A percentile compares a stretch with the other conserved stretches of the same genome.
phyloP scores from a whole-genome alignment of 2,888 invertebrate genomes.

The Lordiphosa andalusiaca region DNA sequence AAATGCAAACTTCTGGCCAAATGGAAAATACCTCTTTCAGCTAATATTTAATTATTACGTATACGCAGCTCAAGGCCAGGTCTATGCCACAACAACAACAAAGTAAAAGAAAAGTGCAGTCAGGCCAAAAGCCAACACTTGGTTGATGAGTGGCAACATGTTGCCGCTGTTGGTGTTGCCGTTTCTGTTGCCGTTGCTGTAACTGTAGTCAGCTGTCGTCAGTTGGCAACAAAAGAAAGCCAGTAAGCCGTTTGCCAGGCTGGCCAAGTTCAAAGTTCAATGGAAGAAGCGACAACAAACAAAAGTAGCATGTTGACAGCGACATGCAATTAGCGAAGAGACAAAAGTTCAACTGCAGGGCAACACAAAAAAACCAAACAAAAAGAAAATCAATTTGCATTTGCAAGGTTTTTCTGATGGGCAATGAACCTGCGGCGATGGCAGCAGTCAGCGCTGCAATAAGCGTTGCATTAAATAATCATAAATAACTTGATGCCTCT shows the following conservation, averaged over 20 bases:
- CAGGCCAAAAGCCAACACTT: conserved; percentile 16
- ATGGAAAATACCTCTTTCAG: conserved; percentile 57
- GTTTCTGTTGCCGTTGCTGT: conserved; percentile 7
- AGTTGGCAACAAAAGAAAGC: conserved; percentile 51
- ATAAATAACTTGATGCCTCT: conserved; percentile 59
- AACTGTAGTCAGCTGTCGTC: conserved; percentile 25
- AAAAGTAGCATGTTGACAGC: conserved; percentile 41
- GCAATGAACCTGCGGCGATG: conserved; percentile 58
- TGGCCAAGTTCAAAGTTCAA: conserved; percentile 69
- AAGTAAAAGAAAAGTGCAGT: conserved; percentile 31
- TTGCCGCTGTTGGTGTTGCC: conserved; percentile 22
- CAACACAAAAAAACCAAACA: conserved; percentile 3
- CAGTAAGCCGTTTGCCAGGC: conserved; percentile 28
- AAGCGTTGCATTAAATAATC: conserved; percentile 66
- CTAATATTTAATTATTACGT: conserved; percentile 13
- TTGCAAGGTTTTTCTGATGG: conserved; percentile 46
- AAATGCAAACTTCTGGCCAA: conserved; percentile 11
- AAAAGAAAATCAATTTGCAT: conserved; percentile 32
- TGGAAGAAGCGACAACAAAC: conserved; percentile 40
- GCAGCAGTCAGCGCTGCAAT: conserved; percentile 27
- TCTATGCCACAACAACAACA: conserved; percentile 12
- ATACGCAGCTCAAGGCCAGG: conserved; percentile 22
- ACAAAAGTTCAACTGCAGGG: conserved; percentile 34
- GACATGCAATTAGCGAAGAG: conserved; percentile 33
- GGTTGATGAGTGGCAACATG: conserved; percentile 20